These are phyloP conservation scores for Platyrinchus mystaceus DNA, from an alignment of 2,797 vertebrate genomes.

Conservation along the genomic window DNA sequence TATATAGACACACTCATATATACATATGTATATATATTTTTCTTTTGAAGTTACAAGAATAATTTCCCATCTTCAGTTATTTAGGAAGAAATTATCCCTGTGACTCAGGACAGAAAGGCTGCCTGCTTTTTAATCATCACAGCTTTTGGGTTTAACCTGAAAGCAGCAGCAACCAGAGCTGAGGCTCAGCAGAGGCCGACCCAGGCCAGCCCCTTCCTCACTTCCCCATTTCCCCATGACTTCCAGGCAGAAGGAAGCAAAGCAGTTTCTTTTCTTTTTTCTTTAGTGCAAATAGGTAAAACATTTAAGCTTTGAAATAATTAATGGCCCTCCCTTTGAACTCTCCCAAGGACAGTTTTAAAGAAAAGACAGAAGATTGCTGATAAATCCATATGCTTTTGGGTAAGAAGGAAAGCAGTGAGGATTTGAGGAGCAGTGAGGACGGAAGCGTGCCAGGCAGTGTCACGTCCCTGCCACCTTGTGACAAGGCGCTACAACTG, in stretches of 20 bases:
- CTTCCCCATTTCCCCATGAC: rapidly evolving
- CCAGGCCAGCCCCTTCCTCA: neutral
- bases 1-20: rapidly evolving
- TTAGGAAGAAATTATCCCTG: neutral
- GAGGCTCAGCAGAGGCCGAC: neutral
- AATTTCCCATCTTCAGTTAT: neutral
- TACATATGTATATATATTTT: rapidly evolving
- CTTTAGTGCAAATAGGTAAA: neutral
- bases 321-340: neutral
- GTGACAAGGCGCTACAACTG: slow-evolving; percentile 27
- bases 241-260: neutral
- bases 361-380: neutral
- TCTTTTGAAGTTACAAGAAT: neutral
- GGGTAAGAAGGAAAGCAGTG: neutral
- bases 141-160: neutral
- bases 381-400: neutral
- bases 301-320: neutral
- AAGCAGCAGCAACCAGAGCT: neutral
- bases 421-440: neutral
- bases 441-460: neutral
- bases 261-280: neutral
- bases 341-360: neutral
- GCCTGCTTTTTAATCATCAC: neutral
- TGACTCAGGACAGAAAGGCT: neutral
- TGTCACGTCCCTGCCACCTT: slow-evolving; percentile 55